Conservation (phyloP, 2,113 vertebrate species). For the Chaetodon auriga region DNA sequence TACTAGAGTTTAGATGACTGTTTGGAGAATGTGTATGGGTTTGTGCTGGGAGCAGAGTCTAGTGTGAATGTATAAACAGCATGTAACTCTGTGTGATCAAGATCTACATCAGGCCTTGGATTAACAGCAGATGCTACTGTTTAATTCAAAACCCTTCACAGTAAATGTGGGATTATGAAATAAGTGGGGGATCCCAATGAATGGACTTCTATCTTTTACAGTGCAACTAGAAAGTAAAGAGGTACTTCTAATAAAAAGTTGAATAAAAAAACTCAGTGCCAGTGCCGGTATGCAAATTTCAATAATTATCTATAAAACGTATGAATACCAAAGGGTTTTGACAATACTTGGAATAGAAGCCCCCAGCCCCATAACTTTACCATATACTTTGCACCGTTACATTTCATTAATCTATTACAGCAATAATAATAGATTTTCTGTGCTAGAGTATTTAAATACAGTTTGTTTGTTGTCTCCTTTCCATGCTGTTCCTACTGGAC, state of each 20-base stretch:
- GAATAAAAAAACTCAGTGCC: neutral
- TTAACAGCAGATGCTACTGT: constrained; percentile 13
- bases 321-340: neutral
- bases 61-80: neutral
- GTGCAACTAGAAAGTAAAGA: constrained; percentile 1
- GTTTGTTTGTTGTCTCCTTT: neutral
- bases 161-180: neutral
- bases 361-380: neutral
- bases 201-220: neutral
- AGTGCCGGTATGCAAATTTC: neutral
- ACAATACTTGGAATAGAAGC: neutral
- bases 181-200: neutral
- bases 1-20: neutral
- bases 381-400: neutral
- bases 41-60: neutral
- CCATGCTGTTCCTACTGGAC: too few species aligned
- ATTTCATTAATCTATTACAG: too few species aligned
- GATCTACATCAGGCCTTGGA: neutral
- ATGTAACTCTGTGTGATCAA: neutral
- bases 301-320: neutral
- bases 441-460: neutral
- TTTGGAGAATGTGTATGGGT: neutral
- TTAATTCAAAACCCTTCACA: constrained; percentile 2
- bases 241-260: neutral
- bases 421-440: too few species aligned